A percentile compares a stretch with the other conserved stretches of the same genome.
Evolutionary conservation across 2,113 vertebrate genomes (phyloP).

Genomic region (Sceloporus tristichus): DNA sequence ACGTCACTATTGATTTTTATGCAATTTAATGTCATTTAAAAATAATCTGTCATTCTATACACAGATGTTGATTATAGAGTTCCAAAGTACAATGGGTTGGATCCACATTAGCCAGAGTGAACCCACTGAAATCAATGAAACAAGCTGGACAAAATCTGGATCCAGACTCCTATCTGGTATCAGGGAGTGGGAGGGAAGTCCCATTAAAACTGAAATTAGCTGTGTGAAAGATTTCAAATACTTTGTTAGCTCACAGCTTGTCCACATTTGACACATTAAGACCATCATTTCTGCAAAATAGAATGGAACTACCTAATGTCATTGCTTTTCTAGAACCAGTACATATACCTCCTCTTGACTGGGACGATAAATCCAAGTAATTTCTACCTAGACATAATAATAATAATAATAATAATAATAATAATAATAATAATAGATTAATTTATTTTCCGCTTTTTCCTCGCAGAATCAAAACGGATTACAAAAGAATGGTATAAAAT

Average conservation of each 20-base stretch:
- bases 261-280: background rate
- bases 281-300: background rate
- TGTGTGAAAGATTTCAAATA: constrained; percentile 12
- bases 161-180: background rate
- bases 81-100: constrained; percentile 19
- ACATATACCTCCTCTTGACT: too few relatives aligned
- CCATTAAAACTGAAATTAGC: background rate
- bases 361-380: too few relatives aligned
- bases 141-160: background rate
- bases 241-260: background rate
- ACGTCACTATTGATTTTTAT: constrained; percentile 1
- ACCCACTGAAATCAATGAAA: background rate
- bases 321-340: too few relatives aligned
- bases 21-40: constrained; percentile 14
- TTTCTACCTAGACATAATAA: too few relatives aligned
- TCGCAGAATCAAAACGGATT: too few relatives aligned
- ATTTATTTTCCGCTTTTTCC: too few relatives aligned
- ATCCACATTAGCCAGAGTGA: background rate
- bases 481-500: too few relatives aligned
- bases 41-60: constrained; percentile 2
- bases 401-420: too few relatives aligned
- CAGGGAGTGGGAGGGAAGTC: background rate
- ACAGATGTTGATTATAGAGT: background rate
- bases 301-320: too few relatives aligned
- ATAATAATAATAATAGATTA: too few relatives aligned